Conservation (phyloP, 2,888 invertebrate species). For the Pycnomerus fuliginosus region DNA sequence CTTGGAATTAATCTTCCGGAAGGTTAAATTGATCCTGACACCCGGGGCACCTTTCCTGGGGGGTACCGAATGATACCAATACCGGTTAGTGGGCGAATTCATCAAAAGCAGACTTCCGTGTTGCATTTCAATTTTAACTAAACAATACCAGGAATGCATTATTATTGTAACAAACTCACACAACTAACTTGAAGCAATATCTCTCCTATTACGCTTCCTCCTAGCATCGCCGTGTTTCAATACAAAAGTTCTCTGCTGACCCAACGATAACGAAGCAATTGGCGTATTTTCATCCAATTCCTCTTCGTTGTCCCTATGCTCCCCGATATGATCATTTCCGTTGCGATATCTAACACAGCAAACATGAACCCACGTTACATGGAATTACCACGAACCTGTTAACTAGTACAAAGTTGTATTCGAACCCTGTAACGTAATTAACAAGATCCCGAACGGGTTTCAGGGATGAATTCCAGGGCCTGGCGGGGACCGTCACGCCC, state of each 20-base stretch:
- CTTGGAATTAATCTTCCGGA: conserved; percentile 60
- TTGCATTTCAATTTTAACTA: conserved; percentile 61
- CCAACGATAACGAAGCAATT: conserved; percentile 69
- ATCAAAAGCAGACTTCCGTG: conserved; percentile 68
- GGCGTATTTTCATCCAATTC: conserved; percentile 63
- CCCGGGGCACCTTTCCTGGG: conserved; percentile 57
- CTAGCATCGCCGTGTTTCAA: conserved; percentile 62
- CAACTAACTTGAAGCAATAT: conserved; percentile 53
- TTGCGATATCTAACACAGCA: conserved; percentile 55
- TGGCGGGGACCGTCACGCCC: conserved; percentile 62
- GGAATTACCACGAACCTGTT: conserved; percentile 58
- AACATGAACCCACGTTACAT: background rate
- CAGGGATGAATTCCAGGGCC: conserved; percentile 62
- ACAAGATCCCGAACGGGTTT: conserved; percentile 57
- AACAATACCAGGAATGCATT: conserved; percentile 9
- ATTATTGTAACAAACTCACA: conserved; percentile 5
- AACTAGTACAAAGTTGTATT: conserved; percentile 67
- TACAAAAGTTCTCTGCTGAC: conserved; percentile 64
- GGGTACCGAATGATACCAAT: conserved; percentile 72
- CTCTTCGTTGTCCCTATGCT: conserved; percentile 70
- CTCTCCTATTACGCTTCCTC: conserved; percentile 54
- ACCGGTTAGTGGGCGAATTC: conserved; percentile 69
- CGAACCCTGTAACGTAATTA: conserved; percentile 54
- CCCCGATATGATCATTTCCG: conserved; percentile 69
- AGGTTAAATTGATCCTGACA: conserved; percentile 67